Percentiles rank a stretch among this genome's conserved stretches.
Conservation (phyloP, 2,888 invertebrate genomes). For the Mongoloraphidia duomilia region DNA sequence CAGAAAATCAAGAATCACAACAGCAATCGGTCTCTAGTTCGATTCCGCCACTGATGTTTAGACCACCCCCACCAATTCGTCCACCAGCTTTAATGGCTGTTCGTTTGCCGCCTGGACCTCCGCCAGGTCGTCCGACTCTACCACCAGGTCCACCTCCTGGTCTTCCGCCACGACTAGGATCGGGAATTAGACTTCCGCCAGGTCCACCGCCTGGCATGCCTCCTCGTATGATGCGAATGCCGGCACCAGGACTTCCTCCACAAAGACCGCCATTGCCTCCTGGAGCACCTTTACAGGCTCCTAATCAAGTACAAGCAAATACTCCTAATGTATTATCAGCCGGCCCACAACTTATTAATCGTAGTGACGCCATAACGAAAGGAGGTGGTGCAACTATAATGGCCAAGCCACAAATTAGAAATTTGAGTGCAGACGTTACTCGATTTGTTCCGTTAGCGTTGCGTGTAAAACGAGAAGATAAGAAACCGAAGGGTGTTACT, state of each 20-base stretch:
- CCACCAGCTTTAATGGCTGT: slow-evolving; percentile 30
- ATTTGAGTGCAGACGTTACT: slow-evolving; percentile 87
- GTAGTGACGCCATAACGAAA: slow-evolving; percentile 45
- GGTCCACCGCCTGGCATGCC: slow-evolving; percentile 51
- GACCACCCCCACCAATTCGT: slow-evolving; percentile 39
- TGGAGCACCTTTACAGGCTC: slow-evolving; percentile 10
- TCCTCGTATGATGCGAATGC: slow-evolving; percentile 28
- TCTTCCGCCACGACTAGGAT: slow-evolving; percentile 42
- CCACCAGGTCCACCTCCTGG: slow-evolving; percentile 47
- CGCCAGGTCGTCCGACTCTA: slow-evolving; percentile 34
- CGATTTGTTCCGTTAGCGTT: slow-evolving; percentile 88
- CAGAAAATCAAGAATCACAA: slow-evolving; percentile 17
- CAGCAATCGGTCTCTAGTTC: slow-evolving; percentile 29
- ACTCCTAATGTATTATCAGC: slow-evolving; percentile 64
- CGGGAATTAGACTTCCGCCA: slow-evolving; percentile 47
- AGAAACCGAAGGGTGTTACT: slow-evolving; percentile 40
- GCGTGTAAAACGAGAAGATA: slow-evolving; percentile 78
- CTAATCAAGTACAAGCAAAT: slow-evolving; percentile 25
- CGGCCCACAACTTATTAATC: slow-evolving; percentile 66
- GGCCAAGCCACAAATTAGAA: slow-evolving; percentile 93
- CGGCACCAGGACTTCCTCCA: slow-evolving; percentile 41
- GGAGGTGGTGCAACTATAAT: slow-evolving; percentile 70
- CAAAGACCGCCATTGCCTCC: slow-evolving; percentile 7
- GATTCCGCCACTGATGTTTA: slow-evolving; percentile 36
- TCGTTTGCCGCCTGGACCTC: slow-evolving; percentile 41